Conservation (phyloP, 2,113 vertebrate genomes). For the Antennarius striatus region DNA sequence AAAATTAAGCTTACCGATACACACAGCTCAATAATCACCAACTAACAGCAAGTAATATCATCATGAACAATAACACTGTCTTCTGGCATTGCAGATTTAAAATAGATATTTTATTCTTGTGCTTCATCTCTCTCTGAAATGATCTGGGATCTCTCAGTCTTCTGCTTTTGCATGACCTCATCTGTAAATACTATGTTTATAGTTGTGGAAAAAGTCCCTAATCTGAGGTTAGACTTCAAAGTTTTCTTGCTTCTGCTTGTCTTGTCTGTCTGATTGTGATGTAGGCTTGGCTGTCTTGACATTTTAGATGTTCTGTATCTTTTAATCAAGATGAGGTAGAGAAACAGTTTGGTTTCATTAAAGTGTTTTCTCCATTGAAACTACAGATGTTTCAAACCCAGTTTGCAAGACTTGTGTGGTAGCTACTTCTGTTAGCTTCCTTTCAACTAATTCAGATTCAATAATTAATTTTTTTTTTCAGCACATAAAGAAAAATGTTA, state of each 20-base stretch:
- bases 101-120: constrained; percentile 35
- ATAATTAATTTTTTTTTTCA: not conserved
- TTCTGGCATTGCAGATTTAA: constrained; percentile 4
- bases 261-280: constrained; percentile 52
- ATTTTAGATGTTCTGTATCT: constrained; percentile 59
- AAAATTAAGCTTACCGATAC: constrained; percentile 8
- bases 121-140: constrained; percentile 25
- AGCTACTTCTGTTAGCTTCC: constrained; percentile 19
- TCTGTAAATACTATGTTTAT: constrained; percentile 75
- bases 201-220: constrained; percentile 39
- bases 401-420: not conserved
- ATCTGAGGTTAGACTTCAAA: constrained; percentile 30
- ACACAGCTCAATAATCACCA: constrained; percentile 3
- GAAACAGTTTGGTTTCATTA: not conserved
- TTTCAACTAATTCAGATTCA: not conserved
- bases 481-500: not conserved
- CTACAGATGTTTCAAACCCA: constrained; percentile 1
- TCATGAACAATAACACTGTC: not conserved
- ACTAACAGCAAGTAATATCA: constrained; percentile 2
- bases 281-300: constrained; percentile 65
- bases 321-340: constrained; percentile 14
- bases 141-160: constrained; percentile 19
- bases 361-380: not conserved
- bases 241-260: constrained; percentile 43
- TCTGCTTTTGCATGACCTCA: constrained; percentile 54